These are phyloP conservation scores for Blastomussa wellsi DNA, from an alignment of 92 coral and sea anemone genomes.

Conservation along the genomic window DNA sequence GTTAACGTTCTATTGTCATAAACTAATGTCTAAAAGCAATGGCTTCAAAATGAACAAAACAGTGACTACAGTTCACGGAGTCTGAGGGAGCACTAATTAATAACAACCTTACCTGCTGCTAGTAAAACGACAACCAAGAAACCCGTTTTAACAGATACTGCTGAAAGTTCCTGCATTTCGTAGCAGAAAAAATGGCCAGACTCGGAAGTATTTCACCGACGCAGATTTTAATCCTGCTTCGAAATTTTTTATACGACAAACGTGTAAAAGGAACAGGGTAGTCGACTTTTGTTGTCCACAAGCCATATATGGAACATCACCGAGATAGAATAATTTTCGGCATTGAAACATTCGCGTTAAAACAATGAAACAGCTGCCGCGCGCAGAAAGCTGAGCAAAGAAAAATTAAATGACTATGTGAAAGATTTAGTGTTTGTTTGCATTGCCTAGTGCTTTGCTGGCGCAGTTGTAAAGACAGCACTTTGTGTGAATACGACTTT, in stretches of 20 bases:
- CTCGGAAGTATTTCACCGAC: not conserved
- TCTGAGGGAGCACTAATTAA: not conserved
- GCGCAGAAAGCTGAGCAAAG: conserved; percentile 25
- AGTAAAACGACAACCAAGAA: conserved; percentile 30
- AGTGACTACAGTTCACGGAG: not conserved
- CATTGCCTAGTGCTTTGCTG: not conserved
- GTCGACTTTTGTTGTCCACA: not conserved
- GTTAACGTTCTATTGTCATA: not conserved
- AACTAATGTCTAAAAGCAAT: not conserved
- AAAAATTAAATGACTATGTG: conserved; percentile 19
- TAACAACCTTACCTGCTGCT: conserved; percentile 30
- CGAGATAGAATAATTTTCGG: not conserved
- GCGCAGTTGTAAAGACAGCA: not conserved
- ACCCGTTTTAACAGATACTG: conserved; percentile 42
- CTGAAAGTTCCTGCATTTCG: conserved; percentile 25
- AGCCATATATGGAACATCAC: conserved; percentile 34
- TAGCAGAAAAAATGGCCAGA: not conserved
- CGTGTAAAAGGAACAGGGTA: conserved; percentile 22
- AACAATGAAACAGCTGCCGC: conserved; percentile 36
- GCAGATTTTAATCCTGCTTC: not conserved
- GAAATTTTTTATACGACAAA: not conserved
- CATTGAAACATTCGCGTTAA: not conserved
- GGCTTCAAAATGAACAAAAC: not conserved
- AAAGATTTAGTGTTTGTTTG: conserved; percentile 15
- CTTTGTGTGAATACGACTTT: not conserved